A percentile compares a stretch with the other conserved stretches of the same genome.
These are phyloP conservation scores for Myotis planiceps DNA, from an alignment of 2,797 vertebrate genomes.

Conservation along the genomic window DNA sequence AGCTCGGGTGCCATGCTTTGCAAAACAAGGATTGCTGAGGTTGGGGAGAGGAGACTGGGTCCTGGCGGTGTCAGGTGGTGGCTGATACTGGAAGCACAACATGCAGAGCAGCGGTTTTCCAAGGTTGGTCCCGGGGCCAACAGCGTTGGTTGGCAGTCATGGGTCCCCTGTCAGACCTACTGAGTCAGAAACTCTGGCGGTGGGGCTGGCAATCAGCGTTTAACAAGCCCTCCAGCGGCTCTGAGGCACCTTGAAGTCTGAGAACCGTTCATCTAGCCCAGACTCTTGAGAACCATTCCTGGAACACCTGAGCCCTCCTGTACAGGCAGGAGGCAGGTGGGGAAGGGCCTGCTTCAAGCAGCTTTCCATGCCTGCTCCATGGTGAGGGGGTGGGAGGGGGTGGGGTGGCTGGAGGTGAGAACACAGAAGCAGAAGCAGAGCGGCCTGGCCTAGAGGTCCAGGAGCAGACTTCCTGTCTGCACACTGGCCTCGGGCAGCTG, in stretches of 20 bases:
- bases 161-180: background rate
- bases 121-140: background rate
- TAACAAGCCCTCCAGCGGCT: background rate
- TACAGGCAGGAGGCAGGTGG: background rate
- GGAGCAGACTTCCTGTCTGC: background rate
- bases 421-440: background rate
- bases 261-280: background rate
- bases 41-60: background rate
- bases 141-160: rapidly evolving
- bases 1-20: background rate
- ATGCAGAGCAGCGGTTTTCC: background rate
- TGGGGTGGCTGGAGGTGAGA: background rate
- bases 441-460: background rate
- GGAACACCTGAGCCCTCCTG: background rate
- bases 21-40: background rate
- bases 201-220: background rate
- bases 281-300: background rate
- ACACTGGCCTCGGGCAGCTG: background rate
- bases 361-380: background rate
- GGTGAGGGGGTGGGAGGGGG: background rate
- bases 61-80: rapidly evolving
- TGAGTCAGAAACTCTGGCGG: background rate
- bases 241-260: background rate
- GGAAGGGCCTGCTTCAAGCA: background rate
- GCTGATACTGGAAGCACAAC: background rate